These are phyloP conservation scores for Ophthalmolycus amberensis DNA, from an alignment of 2,113 vertebrate genomes.

Conservation along the genomic window DNA sequence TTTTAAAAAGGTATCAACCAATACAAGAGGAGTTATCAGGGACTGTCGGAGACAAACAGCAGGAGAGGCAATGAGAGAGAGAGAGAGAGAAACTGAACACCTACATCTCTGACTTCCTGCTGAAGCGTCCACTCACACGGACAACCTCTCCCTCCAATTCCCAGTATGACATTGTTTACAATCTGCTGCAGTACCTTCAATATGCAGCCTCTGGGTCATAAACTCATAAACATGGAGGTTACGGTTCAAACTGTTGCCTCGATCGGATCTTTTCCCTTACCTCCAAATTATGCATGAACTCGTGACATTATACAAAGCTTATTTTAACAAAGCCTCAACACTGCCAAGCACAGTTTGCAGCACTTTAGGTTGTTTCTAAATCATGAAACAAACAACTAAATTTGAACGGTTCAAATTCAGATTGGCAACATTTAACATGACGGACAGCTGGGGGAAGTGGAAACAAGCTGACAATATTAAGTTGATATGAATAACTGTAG, in stretches of 20 bases:
- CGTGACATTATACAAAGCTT: background rate
- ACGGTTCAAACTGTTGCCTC: background rate
- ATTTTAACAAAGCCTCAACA: background rate
- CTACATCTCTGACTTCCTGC: conserved; percentile 19
- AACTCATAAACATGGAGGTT: background rate
- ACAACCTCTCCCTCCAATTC: background rate
- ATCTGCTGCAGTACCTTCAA: conserved; percentile 21
- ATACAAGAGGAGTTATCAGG: conserved; percentile 26
- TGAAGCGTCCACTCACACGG: background rate
- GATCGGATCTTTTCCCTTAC: background rate
- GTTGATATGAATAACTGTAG: background rate
- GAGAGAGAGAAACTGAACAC: background rate
- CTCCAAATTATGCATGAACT: conserved; percentile 2
- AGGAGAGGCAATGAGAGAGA: conserved; percentile 1
- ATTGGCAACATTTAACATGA: background rate
- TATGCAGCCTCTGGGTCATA: background rate
- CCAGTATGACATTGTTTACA: conserved; percentile 31
- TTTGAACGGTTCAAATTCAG: too few species aligned
- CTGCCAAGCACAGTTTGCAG: background rate
- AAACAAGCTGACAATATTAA: background rate
- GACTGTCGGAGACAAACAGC: background rate
- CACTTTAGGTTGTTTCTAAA: background rate
- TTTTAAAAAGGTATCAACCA: conserved; percentile 17
- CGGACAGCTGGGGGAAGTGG: background rate
- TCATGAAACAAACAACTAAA: background rate